Evolutionary conservation across 2,888 invertebrate genomes (phyloP), one percentile per base, ranked within the genome.

Genomic region (Acleris literana): DNA sequence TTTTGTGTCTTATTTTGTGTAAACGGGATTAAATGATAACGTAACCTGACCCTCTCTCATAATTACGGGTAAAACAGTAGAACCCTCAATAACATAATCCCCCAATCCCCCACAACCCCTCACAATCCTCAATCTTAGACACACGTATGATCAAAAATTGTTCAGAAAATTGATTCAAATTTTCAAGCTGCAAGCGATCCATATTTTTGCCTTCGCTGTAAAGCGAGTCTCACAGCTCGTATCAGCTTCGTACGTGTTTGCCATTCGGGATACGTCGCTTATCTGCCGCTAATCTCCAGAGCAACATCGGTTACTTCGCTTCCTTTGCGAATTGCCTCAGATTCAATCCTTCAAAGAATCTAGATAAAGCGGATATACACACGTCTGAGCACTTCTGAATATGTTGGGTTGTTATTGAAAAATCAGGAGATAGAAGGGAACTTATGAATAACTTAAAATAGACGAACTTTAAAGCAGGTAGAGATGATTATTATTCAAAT

Each of bases 271-370:
- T 11, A 13, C 13, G 25, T 17, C 58, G 18, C 20, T 48, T 55
- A 63, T 55, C 55, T 48, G 39, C 39, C 46, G 59, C 59, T 64
- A 64, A 64, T 64, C 58, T 59, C 25, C 39, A 9, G 13, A 48
- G 59, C 22, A 33, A 52, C 44, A 29, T 52, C 53, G 46, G 53
- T 39, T 39, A 43, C 53, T 52, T 9, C n/a, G 25, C 39, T 58
- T 48, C n/a, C 48, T 48, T 59, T 48, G 53, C 53, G 43, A 43
- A 29, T 5, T 39, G 48, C 53, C 25, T 39, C 18, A 17, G 46
- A 58, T 64, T 39, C 48, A 54, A 59, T 54, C 39, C 33, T 48
- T 58, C 53, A 54, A 49, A 59, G 58, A 18, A 46, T 52, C 39
- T 39, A 43, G 25, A 63, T 43, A 39, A 20, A 39, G 48, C 29